Evolutionary conservation across 1,140 invertebrate species (phyloP), one percentile per base, ranked within the genome.

Genomic region (Lepidurus apus): DNA sequence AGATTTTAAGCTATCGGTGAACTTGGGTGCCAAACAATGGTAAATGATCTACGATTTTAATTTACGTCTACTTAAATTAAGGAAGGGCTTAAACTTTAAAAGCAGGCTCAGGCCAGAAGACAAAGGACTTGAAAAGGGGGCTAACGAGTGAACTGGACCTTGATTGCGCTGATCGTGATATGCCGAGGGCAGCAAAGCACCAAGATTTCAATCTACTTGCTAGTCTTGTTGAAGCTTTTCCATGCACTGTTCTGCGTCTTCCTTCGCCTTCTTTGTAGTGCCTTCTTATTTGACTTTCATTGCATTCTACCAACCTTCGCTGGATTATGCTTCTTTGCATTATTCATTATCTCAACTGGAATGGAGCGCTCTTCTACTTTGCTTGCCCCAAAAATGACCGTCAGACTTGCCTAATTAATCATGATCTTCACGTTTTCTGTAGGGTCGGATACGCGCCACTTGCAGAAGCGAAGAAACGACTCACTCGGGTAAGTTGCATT

Each of bases 181-280:
- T 21, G 53, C 53, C 53, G 17, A 17, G 21, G 53, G 53, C 53
- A 21, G 53, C 53, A 65, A 65, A 65, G 17, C 17, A 65, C 53
- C n/a, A 65, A 65, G 53, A 65, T 65, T 65, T 65, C 53, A 65
- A 65, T 65, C 53, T 65, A 65, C 53, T 65, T 65, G 53, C 53
- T n/a, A 13, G 53, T 65, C 21, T 65, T 17, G 9, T 34, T 34
- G 53, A 65, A 65, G 21, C 53, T 65, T 65, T 65, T 65, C 21
- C 13, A 13, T 21, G 5, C 53, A 65, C 17, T 7, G 2, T 65
- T 13, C 53, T 11, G 45, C 45, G 8, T 65, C 53, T 65, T 65
- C 17, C n/a, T 7, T 47, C 2, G 53, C 17, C 9, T 13, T 65
- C 21, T 65, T 65, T 13, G 53, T 21, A n/a, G 17, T 17, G 8